These are phyloP conservation scores for Agrotis puta DNA, from an alignment of 2,888 invertebrate species.

Conservation along the genomic window DNA sequence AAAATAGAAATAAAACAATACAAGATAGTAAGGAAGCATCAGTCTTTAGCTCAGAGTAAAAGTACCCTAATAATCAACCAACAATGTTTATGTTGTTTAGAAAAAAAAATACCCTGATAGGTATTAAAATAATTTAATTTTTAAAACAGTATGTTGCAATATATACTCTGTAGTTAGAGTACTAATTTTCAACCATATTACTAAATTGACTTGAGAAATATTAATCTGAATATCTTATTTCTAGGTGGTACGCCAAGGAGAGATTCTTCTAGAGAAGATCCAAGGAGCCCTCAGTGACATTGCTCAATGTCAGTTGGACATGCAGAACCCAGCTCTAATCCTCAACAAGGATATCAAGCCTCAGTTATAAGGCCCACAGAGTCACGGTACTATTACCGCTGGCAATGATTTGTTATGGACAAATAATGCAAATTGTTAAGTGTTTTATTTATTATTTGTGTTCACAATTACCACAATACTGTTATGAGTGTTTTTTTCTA, in stretches of 20 bases:
- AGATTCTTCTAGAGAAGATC: constrained; percentile 96
- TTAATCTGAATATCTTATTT: not conserved
- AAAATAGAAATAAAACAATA: too few relatives aligned
- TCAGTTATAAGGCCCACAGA: constrained; percentile 80
- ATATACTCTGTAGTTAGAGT: too few relatives aligned
- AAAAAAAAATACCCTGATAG: too few relatives aligned
- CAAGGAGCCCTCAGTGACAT: constrained; percentile 98
- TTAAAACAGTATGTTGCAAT: too few relatives aligned
- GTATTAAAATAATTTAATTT: too few relatives aligned
- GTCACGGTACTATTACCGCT: constrained; percentile 61
- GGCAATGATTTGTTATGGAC: constrained; percentile 50
- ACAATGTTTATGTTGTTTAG: too few relatives aligned
- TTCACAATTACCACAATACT: constrained; percentile 1
- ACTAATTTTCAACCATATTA: not conserved
- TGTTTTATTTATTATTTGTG: not conserved
- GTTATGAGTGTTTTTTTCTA: not conserved
- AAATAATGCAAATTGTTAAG: constrained; percentile 6
- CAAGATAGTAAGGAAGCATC: too few relatives aligned
- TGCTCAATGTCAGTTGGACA: constrained; percentile 97
- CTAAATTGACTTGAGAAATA: not conserved
- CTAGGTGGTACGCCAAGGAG: constrained; percentile 96
- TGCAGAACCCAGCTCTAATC: constrained; percentile 93
- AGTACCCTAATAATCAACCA: not conserved
- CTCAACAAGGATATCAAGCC: constrained; percentile 85
- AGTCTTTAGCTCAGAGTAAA: not conserved